Base-by-base conservation (phyloP, 2,888 invertebrate genomes). In the Coremacera marginata region DNA sequence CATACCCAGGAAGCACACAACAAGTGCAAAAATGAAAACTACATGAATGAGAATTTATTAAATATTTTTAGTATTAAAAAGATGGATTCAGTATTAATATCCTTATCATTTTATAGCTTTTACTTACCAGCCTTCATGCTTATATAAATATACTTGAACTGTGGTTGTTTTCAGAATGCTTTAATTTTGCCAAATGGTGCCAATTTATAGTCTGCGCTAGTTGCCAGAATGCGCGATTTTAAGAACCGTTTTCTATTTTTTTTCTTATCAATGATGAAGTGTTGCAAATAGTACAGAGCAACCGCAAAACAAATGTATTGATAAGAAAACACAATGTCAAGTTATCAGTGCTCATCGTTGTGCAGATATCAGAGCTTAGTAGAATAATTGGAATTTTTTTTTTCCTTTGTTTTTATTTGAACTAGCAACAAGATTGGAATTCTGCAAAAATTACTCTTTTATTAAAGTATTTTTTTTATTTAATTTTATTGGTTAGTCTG, bases 1-100 rank as follows among this genome's bases (percentile, higher is more conserved):
- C 31, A 72, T 60, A 57, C 51, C 49, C 27, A 75, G 25, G 67
- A 71, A 52, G 60, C 75, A 68, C 25, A 70, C 62, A 19, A 78
- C 37, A 11, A 78, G 2, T 22, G 60, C 52, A 25, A 78, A 71
- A 62, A 14, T 22, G 19, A 75, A 52, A 52, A 65, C 77, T 78
- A 22, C 8, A 62, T 31, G 3, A 44, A 44, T 14, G 11, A 22
- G 11, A 60, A 60, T 27, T 9, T 1, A 44, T 44, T 44, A 2
- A 44, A 44, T 2, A 44, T 44, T 11, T 11, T 44, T 44, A 37
- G 8, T 37, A 7, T 11, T 44, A 3, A 44, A 14, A 44, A 44
- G 11, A 1, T 44, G 11, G 3, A 1, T 7, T 11, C 11, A 7
- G 14, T 44, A 14, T 44, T 44, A 44, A 5, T 19, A n/a, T 67